Base-by-base conservation (phyloP, 2,888 invertebrate species). In the Catocala sponsa region DNA sequence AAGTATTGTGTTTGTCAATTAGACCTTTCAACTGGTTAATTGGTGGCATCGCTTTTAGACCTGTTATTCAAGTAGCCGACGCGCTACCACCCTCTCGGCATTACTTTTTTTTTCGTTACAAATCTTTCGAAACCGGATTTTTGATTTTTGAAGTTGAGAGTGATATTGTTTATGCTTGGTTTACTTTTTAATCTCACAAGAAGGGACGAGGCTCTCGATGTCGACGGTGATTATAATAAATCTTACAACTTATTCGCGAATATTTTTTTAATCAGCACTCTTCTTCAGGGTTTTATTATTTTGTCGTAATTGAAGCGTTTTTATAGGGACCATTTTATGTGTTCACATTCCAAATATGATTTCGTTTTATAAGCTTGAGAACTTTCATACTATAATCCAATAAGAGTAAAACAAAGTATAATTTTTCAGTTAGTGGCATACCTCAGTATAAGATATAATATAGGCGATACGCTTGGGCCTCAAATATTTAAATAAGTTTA, bases 21-120 rank as follows among this genome's bases (percentile, higher is more conserved):
- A 86, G 83, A 84, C 68, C 80, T 82, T 78, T 79, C 70, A 73
- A 79, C 76, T 74, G 42, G 64, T 83, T 86, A 84, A 86, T 86
- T 86, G 80, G 75, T 73, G 68, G 65, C 64, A 65, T 64, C 68
- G 60, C 72, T 72, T 76, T 76, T 72, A 67, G 71, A 78, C 79
- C 80, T 68, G 79, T 81, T 76, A 65, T 65, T 73, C 70, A 70
- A 82, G 80, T 76, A 70, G 63, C 75, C 68, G 72, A 70, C 55
- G 66, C 65, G 65, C 74, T 61, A 75, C 73, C 74, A 77, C 75
- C 81, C 76, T 72, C 69, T 69, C 52, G 54, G 63, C 68, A 70
- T 64, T 49, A 13, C 41, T 50, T 68, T 54, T 65, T 58, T 58
- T 60, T 62, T 51, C 57, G 43, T 49, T 42, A 43, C 9, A 55